These are phyloP conservation scores for Paramuricea clavata DNA, from an alignment of 92 coral and sea anemone species.

Conservation along the genomic window DNA sequence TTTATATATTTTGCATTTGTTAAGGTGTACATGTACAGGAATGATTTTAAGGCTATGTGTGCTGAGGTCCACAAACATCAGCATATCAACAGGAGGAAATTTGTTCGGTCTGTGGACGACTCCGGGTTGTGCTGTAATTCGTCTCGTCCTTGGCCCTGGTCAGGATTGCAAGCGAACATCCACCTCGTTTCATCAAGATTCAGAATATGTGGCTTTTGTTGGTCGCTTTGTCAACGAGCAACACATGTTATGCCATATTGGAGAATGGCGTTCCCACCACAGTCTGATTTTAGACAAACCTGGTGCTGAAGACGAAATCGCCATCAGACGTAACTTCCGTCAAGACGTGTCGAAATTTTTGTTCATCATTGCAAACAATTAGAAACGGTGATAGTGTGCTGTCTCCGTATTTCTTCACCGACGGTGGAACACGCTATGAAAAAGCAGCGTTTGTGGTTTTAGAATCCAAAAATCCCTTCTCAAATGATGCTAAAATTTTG, in stretches of 20 bases:
- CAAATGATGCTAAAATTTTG: background rate
- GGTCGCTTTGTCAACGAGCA: constrained; percentile 70
- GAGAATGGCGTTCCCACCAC: constrained; percentile 98
- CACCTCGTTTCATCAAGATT: constrained; percentile 78
- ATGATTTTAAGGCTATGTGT: constrained; percentile 66
- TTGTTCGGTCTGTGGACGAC: constrained; percentile 87
- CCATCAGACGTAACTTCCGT: constrained; percentile 76
- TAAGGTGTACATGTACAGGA: constrained; percentile 53
- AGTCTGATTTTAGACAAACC: constrained; percentile 74
- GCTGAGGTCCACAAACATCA: constrained; percentile 35
- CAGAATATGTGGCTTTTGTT: constrained; percentile 74
- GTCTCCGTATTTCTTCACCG: constrained; percentile 25
- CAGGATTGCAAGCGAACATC: constrained; percentile 66
- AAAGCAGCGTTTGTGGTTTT: constrained; percentile 10
- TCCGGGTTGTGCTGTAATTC: constrained; percentile 64
- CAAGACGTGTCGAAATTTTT: constrained; percentile 75
- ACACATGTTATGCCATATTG: constrained; percentile 90
- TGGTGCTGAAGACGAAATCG: constrained; percentile 75
- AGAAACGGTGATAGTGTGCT: background rate
- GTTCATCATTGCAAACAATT: constrained; percentile 84
- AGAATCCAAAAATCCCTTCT: constrained; percentile 3
- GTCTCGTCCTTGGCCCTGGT: constrained; percentile 88
- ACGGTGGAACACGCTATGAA: background rate
- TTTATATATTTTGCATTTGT: background rate
- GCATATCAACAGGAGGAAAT: constrained; percentile 68